A percentile compares a stretch with the other conserved stretches of the same genome.
These are phyloP conservation scores for Mythimna impura DNA, from an alignment of 2,888 invertebrate species.

Conservation along the genomic window DNA sequence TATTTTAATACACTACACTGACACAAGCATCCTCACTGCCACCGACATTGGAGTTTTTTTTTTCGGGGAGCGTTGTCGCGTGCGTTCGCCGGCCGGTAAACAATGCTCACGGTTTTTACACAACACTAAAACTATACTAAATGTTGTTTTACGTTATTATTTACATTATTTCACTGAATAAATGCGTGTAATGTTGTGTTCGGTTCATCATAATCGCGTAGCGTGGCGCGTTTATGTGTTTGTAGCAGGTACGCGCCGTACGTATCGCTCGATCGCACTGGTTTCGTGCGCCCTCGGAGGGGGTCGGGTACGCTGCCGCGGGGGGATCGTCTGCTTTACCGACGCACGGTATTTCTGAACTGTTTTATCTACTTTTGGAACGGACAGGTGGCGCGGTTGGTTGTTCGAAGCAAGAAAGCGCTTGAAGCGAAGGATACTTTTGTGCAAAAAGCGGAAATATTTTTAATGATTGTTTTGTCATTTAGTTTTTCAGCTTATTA, in stretches of 20 bases:
- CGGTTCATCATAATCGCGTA: conserved; percentile 84
- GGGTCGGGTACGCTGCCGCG: conserved; percentile 71
- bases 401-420: conserved; percentile 51
- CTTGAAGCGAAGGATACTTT: conserved; percentile 58
- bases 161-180: conserved; percentile 90
- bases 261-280: conserved; percentile 89
- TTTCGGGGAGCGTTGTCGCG: conserved; percentile 89
- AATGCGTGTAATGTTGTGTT: conserved; percentile 81
- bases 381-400: conserved; percentile 83
- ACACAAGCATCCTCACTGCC: conserved; percentile 85
- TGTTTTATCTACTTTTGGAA: conserved; percentile 73
- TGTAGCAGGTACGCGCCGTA: conserved; percentile 80
- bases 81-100: conserved; percentile 93
- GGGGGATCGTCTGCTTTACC: conserved; percentile 75
- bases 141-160: conserved; percentile 90
- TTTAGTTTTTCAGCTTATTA: neutral
- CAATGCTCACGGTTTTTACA: conserved; percentile 87
- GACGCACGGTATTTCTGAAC: conserved; percentile 65
- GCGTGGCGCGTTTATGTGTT: conserved; percentile 79
- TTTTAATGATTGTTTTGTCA: neutral
- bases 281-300: conserved; percentile 77
- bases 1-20: conserved; percentile 89
- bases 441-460: conserved; percentile 11
- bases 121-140: conserved; percentile 88
- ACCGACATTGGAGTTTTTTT: conserved; percentile 86